Evolutionary conservation across 2,888 invertebrate genomes (phyloP).

Genomic region (Kryphioiulus occultus): DNA sequence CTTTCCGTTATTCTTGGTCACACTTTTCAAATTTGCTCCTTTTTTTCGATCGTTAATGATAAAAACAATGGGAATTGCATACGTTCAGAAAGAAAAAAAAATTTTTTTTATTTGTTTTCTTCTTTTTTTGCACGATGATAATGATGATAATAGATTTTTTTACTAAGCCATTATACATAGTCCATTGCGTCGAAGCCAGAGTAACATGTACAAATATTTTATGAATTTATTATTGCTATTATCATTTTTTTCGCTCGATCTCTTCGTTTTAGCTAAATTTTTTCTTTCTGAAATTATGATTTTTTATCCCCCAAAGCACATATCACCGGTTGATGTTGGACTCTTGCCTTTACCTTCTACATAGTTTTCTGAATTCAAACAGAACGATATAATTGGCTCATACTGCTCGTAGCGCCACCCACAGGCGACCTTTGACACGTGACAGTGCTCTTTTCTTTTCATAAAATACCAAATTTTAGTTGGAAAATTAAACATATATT

Average conservation of each 20-base stretch:
- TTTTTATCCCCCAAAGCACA: neutral
- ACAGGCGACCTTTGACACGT: neutral
- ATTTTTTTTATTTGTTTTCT: neutral
- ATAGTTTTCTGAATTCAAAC: neutral
- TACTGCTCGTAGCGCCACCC: neutral
- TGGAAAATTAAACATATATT: too few relatives aligned
- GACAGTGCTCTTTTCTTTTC: too few relatives aligned
- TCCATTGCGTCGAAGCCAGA: slow-evolving; percentile 2
- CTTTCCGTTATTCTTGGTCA: slow-evolving; percentile 29
- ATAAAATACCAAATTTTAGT: too few relatives aligned
- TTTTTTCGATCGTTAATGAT: neutral
- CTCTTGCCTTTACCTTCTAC: neutral
- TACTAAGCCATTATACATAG: slow-evolving; percentile 35
- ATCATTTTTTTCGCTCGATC: neutral
- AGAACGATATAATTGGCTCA: too few relatives aligned
- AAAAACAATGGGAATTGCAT: neutral
- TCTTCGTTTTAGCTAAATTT: neutral
- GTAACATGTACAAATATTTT: slow-evolving; percentile 35
- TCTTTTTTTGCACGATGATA: neutral
- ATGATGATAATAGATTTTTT: slow-evolving; percentile 32
- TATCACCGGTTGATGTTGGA: neutral
- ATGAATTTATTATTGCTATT: slow-evolving; percentile 32
- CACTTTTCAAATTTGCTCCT: neutral
- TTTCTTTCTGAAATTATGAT: slow-evolving; percentile 21
- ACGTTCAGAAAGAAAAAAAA: slow-evolving; percentile 20